Evolutionary conservation across 2,888 invertebrate genomes (phyloP).

Genomic region (Orthosia cruda): DNA sequence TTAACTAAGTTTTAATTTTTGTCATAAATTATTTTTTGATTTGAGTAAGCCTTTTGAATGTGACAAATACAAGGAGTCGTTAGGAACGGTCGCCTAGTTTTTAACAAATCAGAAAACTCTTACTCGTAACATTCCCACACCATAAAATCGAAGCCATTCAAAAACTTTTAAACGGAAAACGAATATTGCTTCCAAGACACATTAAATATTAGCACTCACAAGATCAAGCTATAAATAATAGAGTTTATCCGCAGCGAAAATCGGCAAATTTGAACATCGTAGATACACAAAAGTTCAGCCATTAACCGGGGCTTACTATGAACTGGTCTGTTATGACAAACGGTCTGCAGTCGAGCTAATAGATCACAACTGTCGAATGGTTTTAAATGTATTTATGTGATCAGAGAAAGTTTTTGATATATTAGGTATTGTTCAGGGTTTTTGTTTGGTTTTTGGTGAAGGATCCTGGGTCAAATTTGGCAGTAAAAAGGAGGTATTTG

Average conservation of each 20-base stretch:
- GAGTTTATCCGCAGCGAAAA: constrained; percentile 69
- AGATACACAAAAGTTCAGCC: constrained; percentile 78
- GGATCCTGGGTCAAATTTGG: constrained; percentile 8
- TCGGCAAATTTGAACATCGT: constrained; percentile 78
- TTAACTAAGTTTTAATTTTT: too few relatives aligned
- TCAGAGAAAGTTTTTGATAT: constrained; percentile 68
- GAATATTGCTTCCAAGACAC: constrained; percentile 56
- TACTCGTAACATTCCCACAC: background rate
- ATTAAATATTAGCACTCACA: constrained; percentile 68
- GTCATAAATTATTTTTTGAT: too few relatives aligned
- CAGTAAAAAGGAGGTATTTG: background rate
- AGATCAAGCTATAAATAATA: constrained; percentile 68
- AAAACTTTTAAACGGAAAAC: constrained; percentile 48
- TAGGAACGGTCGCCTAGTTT: too few relatives aligned
- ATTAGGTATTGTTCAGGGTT: constrained; percentile 53
- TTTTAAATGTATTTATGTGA: constrained; percentile 76
- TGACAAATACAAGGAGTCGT: too few relatives aligned
- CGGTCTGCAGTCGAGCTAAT: constrained; percentile 66
- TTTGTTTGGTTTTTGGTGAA: constrained; percentile 37
- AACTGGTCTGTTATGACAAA: constrained; percentile 71
- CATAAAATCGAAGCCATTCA: constrained; percentile 21
- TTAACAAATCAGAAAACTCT: background rate
- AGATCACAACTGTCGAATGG: constrained; percentile 76
- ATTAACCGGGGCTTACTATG: constrained; percentile 73
- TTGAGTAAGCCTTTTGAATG: too few relatives aligned